Evolutionary conservation across 2,113 vertebrate species (phyloP), one percentile per base, ranked within the genome.

Genomic region (Eleginops maclovinus): DNA sequence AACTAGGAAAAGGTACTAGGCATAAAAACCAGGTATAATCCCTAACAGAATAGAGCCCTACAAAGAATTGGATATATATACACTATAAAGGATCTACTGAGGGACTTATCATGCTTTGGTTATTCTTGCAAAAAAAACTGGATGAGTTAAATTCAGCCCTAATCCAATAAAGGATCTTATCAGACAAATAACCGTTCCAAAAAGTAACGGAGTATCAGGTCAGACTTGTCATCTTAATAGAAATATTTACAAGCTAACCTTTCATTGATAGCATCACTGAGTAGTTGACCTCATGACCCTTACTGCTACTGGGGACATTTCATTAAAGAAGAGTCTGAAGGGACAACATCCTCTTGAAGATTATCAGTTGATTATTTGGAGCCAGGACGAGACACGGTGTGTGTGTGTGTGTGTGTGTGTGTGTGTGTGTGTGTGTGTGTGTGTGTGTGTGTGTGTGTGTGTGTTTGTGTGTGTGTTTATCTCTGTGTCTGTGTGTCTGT

Each of bases 281-380:
- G 17, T 59, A 19, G 58, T 21, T 72, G 62, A 74, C 81, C 83
- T 46, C 46, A 31, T 15, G 51, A 69, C 76, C 49, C 59, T 13
- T 1, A 16, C 0, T 44, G 36, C 60, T 55, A 40, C 1, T 3
- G 72, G 31, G 72, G 67, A 75, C 62, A 44, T 75, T 62, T 40
- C 70, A 60, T 58, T 77, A 78, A 85, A 89, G 86, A 92, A 89
- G 75, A 88, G 72, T 81, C 88, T 53, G 72, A 84, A 82, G 86
- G 83, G 76, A 89, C 76, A 60, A 79, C 85, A 60, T 90, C 86
- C 87, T 78, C 82, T 87, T 89, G 69, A 93, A 92, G 81, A 92
- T 93, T 89, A 93, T 87, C 78, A 61, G 72, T 87, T 50, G 81
- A 90, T 93, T 87, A 91, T 93, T 90, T 88, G 70, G 88, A 90